phyloP scores from a whole-genome alignment of 2,888 invertebrate genomes.

The Drosophila cognata region DNA sequence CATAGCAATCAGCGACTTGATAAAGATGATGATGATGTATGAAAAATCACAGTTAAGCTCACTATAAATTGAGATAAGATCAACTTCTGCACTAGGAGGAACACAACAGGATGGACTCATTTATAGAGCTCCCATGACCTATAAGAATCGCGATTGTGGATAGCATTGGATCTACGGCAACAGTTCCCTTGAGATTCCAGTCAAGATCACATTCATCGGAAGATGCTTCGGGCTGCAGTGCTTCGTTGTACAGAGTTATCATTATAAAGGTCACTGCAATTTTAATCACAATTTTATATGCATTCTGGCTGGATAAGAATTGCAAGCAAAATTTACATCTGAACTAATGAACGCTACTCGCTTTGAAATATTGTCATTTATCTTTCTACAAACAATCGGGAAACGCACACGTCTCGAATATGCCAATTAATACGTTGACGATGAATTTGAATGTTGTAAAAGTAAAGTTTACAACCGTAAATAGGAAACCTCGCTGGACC shows the following conservation, averaged over 20 bases:
- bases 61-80: neutral
- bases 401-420: neutral
- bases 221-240: neutral
- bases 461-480: neutral
- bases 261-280: neutral
- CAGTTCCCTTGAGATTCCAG: neutral
- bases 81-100: neutral
- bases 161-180: neutral
- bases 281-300: neutral
- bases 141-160: neutral
- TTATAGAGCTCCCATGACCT: neutral
- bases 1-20: neutral
- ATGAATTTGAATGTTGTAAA: neutral
- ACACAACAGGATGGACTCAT: neutral
- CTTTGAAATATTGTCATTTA: neutral
- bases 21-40: neutral
- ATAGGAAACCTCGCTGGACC: neutral
- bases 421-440: neutral
- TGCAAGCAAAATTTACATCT: neutral
- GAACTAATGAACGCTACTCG: neutral
- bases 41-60: neutral
- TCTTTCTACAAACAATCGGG: neutral
- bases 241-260: neutral
- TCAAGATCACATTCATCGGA: neutral
- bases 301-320: neutral